phyloP scores from a whole-genome alignment of 2,888 invertebrate species.

The Pherbina coryleti region DNA sequence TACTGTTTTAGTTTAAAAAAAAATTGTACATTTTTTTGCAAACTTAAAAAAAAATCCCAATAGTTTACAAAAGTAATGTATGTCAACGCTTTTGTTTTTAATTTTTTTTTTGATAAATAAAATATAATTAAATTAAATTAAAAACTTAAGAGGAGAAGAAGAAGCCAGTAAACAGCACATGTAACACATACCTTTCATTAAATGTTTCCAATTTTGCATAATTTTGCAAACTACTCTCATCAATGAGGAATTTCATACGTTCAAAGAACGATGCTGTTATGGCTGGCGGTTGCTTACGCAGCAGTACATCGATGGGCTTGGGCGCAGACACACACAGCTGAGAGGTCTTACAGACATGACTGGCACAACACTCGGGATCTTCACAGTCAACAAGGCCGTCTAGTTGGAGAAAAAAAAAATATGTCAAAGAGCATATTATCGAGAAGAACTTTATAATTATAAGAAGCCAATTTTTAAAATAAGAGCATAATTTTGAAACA shows the following conservation, averaged over 20 bases:
- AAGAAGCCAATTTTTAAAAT: too few species aligned
- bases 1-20: not conserved
- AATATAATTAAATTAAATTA: slow-evolving; percentile 38
- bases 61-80: slow-evolving; percentile 28
- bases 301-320: slow-evolving; percentile 94
- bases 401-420: slow-evolving; percentile 64
- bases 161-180: slow-evolving; percentile 38
- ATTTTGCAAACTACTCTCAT: slow-evolving; percentile 97
- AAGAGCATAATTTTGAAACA: too few species aligned
- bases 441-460: too few species aligned
- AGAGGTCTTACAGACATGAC: slow-evolving; percentile 84
- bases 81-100: slow-evolving; percentile 39
- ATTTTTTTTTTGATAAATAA: slow-evolving; percentile 40
- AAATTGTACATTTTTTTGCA: slow-evolving; percentile 39
- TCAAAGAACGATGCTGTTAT: slow-evolving; percentile 98
- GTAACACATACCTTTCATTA: slow-evolving; percentile 90
- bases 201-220: slow-evolving; percentile 96
- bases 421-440: too few species aligned
- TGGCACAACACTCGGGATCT: slow-evolving; percentile 97
- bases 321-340: slow-evolving; percentile 94
- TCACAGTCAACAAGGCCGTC: slow-evolving; percentile 98
- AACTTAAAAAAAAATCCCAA: slow-evolving; percentile 40
- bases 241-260: slow-evolving; percentile 97
- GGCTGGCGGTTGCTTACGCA: slow-evolving; percentile 95
- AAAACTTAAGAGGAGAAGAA: slow-evolving; percentile 27